Base-by-base conservation (phyloP, 30 jellyfish, hydroid and myxozoan species). In the Turritopsis rubra region DNA sequence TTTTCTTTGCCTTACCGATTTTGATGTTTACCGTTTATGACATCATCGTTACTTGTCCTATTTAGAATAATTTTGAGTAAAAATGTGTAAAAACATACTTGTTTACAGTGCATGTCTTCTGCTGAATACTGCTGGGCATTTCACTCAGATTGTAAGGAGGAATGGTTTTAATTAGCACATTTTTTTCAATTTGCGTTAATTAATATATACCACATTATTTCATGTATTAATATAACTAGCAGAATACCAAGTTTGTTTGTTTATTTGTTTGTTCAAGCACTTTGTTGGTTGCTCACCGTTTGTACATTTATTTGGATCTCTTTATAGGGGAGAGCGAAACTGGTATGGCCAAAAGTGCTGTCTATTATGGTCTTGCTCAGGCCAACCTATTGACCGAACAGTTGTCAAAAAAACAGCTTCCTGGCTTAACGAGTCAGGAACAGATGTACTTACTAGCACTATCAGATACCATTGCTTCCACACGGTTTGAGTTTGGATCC, bases 81-180 rank as follows among this genome's bases (percentile, higher is more conserved):
- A n/a, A n/a, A n/a, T n/a, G n/a, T n/a, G n/a, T n/a, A n/a, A n/a
- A n/a, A n/a, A n/a, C n/a, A n/a, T 18, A 54, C 68, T n/a, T n/a
- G n/a, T 73, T 29, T 83, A 13, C 21, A 93, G 99, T 96, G 99
- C 27, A 66, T 93, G 87, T 84, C 90, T 22, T 84, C 97, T 4
- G 89, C 96, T 7, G 95, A 93, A 24, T 78, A 85, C n/a, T 93
- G 97, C 70, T 93, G 99, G 99, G 99, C 99, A 0, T 93, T 93
- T 60, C 99, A 93, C 41, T 93, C 99, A 1, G 99, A 93, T 53
- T 93, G 99, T 78, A 89, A 85, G 79, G 99, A 93, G 65, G 99
- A 93, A 71, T 81, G 88, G 27, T 72, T 93, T n/a, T n/a, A n/a
- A n/a, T n/a, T n/a, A n/a, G n/a, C n/a, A n/a, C n/a, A n/a, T n/a